Conservation (phyloP, 2,797 vertebrate genomes). For the Acridotheres tristis region DNA sequence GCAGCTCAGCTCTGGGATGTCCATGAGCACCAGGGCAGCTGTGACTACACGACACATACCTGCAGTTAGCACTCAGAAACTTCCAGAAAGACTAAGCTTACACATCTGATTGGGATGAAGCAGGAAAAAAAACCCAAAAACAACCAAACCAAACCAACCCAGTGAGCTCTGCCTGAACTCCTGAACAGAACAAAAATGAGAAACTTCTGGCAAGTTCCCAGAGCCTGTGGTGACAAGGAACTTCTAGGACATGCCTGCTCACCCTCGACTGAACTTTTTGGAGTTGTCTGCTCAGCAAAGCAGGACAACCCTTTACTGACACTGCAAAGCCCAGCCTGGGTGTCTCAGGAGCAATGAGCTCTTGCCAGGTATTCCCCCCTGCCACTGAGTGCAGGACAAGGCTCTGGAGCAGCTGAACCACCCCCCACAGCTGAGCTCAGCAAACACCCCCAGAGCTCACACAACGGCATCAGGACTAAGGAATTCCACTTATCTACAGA, state of each 20-base stretch:
- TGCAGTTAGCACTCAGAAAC: not conserved
- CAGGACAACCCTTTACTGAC: not conserved
- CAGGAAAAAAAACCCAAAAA: not conserved
- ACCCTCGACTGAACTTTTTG: not conserved
- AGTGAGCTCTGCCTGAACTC: not conserved
- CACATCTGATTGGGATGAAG: not conserved
- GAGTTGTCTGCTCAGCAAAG: not conserved
- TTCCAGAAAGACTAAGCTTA: not conserved
- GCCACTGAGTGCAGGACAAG: not conserved
- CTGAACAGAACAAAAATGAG: not conserved
- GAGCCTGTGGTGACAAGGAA: not conserved
- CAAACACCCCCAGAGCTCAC: not conserved
- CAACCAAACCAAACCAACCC: accelerated
- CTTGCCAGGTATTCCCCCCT: not conserved
- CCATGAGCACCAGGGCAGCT: not conserved
- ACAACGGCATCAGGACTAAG: not conserved
- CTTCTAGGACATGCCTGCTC: not conserved
- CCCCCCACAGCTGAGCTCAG: not conserved
- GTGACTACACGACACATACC: not conserved
- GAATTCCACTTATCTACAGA: not conserved
- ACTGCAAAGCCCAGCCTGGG: accelerated
- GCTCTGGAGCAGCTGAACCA: not conserved
- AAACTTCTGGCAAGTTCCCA: not conserved
- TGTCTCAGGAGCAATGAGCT: accelerated
- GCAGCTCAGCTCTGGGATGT: not conserved